Evolutionary conservation across 2,888 invertebrate genomes (phyloP), one percentile per base, ranked within the genome.

Genomic region (Synergus japonicus): DNA sequence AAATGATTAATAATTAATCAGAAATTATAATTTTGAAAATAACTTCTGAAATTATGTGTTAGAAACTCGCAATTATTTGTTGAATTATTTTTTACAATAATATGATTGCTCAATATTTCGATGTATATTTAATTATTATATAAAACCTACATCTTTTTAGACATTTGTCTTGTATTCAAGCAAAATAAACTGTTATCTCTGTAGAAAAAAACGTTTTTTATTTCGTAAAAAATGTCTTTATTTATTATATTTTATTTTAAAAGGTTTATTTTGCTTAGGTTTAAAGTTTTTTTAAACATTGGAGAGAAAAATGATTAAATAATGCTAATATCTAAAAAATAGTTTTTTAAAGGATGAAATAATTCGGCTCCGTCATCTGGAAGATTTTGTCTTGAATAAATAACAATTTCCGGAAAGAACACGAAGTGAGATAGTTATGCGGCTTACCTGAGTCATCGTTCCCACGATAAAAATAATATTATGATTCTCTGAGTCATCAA

Each of bases 181-280:
- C 79, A 79, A 83, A 90, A 89, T 90, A 89, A 89, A 90, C 84
- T 88, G 85, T 90, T 88, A 88, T 84, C 83, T 84, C 82, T 78
- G 78, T 86, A 86, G 83, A 78, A 84, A 81, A 81, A 0, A 0
- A 44, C 13, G 18, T 22, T 58, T 69, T 69, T 49, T 66, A 43
- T 66, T 44, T 15, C 37, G 4, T 22, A 13, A 18, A 22, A 10
- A 60, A n/a, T 12, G 22, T 60, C 1, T 60, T 60, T 2, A 1
- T 22, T 60, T 60, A 22, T 60, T 60, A 60, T 12, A 10, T 12
- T 60, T 60, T 60, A 1, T 60, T 22, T 22, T 22, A 1, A 10
- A 9, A 60, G 10, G 60, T 22, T 60, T 60, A 60, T 60, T 60
- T 60, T 22, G 10, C 10, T 22, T 60, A 22, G 4, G 9, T n/a